Evolutionary conservation across 2,113 vertebrate genomes (phyloP), one percentile per base, ranked within the genome.

Genomic region (Osmerus mordax): DNA sequence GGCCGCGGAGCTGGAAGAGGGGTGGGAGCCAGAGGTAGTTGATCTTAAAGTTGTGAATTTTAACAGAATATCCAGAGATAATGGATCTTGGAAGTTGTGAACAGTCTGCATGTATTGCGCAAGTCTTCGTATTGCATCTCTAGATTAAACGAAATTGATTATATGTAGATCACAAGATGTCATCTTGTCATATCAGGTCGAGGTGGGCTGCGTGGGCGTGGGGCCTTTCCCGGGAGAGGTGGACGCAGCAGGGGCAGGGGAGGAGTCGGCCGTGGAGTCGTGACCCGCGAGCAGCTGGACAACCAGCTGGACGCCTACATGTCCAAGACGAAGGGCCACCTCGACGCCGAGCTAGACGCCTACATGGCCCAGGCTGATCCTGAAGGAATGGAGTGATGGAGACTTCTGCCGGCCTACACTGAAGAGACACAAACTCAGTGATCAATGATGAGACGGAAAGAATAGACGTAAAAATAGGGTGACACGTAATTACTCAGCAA

Each of bases 301-400:
- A 99, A 97, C 92, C 97, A 99, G 64, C 83, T 98, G 63, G 97
- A 99, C 1, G 96, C 96, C 0, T 99, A 99, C 90, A 99, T 99
- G 97, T 99, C 96, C 1, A 99, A 99, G 82, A 99, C 96, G 2
- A 99, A 99, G 85, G 97, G 97, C 69, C 96, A 99, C 83, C 90
- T 99, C 76, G 97, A 99, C 0, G 97, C 97, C 0, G 96, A 99
- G 87, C 91, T 99, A 82, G 97, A 99, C 13, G 97, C 97, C 0
- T 99, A 99, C 90, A 99, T 99, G 97, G 95, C 97, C 6, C 97
- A 99, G 81, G 95, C 97, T 3, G 96, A 99, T 75, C 94, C 96
- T 0, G 95, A 99, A 65, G 87, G 92, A 1, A 91, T 95, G 78
- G 96, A 99, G 81, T 99, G 92, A 78, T 21, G 3, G 12, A 25